Base-by-base conservation (phyloP, 2,888 invertebrate species). In the Synergus umbraculus region DNA sequence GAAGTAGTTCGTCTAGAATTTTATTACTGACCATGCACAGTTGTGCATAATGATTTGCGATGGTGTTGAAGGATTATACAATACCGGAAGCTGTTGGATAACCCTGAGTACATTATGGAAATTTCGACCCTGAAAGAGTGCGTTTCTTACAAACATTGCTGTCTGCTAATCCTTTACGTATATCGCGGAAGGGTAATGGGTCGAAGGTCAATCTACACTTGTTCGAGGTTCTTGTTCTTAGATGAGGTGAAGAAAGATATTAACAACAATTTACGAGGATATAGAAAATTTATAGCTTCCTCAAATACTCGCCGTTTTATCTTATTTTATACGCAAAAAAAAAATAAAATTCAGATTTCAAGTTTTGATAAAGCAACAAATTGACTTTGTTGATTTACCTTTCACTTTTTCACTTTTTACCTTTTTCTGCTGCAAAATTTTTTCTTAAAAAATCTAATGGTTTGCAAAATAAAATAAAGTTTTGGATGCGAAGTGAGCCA, bases 41-140 rank as follows among this genome's bases (percentile, higher is more conserved):
- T 78, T 76, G 67, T 64, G 65, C 78, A 76, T 76, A 66, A 69
- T 79, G 65, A 79, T 22, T 22, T 58, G 43, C 13, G 43, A 64
- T 76, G 54, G 29, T 49, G 22, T 41, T n/a, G 66, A 78, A 22
- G 73, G 64, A 83, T 87, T 87, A 85, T 85, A 84, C 84, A 86
- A 87, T 87, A 79, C 83, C 82, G 86, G 84, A 85, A 85, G 84
- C 79, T 66, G 77, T 77, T 81, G 80, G 83, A 81, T 84, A 86
- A 83, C 87, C 87, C 85, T 87, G 88, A 83, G 78, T 79, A 79
- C 80, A 67, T 78, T 85, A 87, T 87, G 87, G 85, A 86, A 86
- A 88, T 88, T 86, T 83, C 80, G 89, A 85, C 89, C 88, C 84
- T 88, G 88, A 88, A 87, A 87, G 83, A 83, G 73, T 73, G 54